Base-by-base conservation (phyloP, 2,113 vertebrate species). In the Garra rufa region DNA sequence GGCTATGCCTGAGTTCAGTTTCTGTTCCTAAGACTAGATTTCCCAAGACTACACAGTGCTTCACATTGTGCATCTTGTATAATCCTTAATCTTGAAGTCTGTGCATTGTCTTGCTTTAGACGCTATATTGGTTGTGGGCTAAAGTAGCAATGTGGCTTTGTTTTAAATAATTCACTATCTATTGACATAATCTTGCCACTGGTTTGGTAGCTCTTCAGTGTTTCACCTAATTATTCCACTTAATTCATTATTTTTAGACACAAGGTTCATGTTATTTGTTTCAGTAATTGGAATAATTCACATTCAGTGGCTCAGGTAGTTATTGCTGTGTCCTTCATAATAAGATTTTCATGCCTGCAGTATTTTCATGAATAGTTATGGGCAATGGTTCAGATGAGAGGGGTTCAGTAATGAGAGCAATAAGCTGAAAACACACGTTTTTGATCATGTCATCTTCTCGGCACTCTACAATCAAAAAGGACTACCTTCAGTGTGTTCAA, bases 51-150 rank as follows among this genome's bases (percentile, higher is more conserved):
- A 41, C 30, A 2, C 17, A 52, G 46, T 78, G 82, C 81, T 87
- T 81, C 61, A 78, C 52, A 57, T 71, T 74, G 26, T 67, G 57
- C 24, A 55, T 85, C 30, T 77, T 13, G 57, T 48, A 67, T 83
- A 83, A 83, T 87, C 80, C 80, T 75, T 80, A 57, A 75, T 79
- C 75, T 82, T 83, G 65, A 82, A 78, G 63, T 76, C 55, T 87
- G 63, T 85, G 76, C 69, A 30, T 69, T 71, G 19, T 82, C 34
- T 57, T 14, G n/a, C n/a, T 75, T 77, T 14, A 75, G 44, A 50
- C 44, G 50, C 14, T 50, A 55, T 50, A 34, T 76, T 11, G 2
- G 26, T 13, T 9, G 28, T 13, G 48, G 17, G 34, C 44, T 15
- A 5, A 76, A 76, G 24, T 28, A 48, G 4, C 4, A 70, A 38